Conservation (phyloP, 2,888 invertebrate species). For the Callinectes sapidus region DNA sequence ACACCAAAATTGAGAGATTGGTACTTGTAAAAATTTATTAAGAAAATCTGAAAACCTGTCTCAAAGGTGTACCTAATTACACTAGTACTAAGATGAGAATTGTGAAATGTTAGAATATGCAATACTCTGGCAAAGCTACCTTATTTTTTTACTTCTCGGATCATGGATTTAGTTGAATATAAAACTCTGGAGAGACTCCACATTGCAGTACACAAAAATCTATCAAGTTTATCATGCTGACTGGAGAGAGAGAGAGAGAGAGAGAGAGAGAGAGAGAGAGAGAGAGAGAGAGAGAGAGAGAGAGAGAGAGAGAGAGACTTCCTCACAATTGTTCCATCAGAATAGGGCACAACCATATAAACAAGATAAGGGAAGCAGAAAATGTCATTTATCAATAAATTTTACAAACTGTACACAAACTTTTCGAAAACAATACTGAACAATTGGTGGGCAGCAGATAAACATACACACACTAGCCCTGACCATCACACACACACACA, state of each 20-base stretch:
- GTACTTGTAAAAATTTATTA: too few relatives aligned
- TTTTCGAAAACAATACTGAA: slow-evolving; percentile 12
- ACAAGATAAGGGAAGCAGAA: not conserved
- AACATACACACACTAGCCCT: not conserved
- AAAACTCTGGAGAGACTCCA: not conserved
- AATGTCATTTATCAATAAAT: slow-evolving; percentile 29
- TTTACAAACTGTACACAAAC: slow-evolving; percentile 21
- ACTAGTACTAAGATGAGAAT: not conserved
- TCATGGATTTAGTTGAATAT: not conserved
- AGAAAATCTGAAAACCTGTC: not conserved
- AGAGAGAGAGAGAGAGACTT: not conserved
- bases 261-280: slow-evolving; percentile 25
- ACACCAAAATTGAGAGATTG: too few relatives aligned
- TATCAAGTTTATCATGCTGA: not conserved
- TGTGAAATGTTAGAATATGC: not conserved
- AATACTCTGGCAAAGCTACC: not conserved
- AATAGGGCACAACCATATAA: not conserved
- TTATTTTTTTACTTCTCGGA: not conserved
- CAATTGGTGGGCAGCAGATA: not conserved
- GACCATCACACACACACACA: slow-evolving; percentile 4
- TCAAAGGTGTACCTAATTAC: not conserved
- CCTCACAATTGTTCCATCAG: not conserved
- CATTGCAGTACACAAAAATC: not conserved
- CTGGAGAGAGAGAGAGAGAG: slow-evolving; percentile 22
- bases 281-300: slow-evolving; percentile 25